Conservation (phyloP, 2,888 invertebrate genomes). For the Mayetiola destructor region DNA sequence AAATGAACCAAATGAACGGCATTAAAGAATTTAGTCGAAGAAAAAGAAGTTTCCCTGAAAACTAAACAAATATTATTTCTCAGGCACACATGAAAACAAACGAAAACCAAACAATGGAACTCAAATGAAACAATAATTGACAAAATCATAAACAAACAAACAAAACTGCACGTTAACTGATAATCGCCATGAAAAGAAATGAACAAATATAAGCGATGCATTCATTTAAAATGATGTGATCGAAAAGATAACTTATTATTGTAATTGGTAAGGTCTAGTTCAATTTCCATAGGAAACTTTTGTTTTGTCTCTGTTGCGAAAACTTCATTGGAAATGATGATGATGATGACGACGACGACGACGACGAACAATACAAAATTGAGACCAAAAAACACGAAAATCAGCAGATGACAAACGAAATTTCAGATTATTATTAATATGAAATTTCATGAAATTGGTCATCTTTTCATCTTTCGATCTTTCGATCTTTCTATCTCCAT, state of each 20-base stretch:
- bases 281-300: no score
- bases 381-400: no score
- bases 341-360: no score
- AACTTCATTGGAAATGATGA: no score
- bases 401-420: conserved; percentile 2
- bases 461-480: background rate
- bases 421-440: no score
- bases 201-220: background rate
- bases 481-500: background rate
- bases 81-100: background rate
- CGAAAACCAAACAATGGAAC: background rate
- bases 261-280: conserved; percentile 2
- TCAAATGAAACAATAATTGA: conserved; percentile 9
- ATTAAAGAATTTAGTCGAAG: background rate
- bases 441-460: conserved; percentile 1
- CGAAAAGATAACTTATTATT: conserved; percentile 1
- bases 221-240: conserved; percentile 1
- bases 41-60: background rate
- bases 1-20: no score
- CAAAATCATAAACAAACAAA: no score
- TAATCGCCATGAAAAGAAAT: background rate
- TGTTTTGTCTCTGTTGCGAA: no score
- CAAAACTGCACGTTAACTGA: background rate
- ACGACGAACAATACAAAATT: background rate
- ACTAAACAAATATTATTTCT: background rate